phyloP scores from a whole-genome alignment of 2,888 invertebrate species.

The Sycophila texana region DNA sequence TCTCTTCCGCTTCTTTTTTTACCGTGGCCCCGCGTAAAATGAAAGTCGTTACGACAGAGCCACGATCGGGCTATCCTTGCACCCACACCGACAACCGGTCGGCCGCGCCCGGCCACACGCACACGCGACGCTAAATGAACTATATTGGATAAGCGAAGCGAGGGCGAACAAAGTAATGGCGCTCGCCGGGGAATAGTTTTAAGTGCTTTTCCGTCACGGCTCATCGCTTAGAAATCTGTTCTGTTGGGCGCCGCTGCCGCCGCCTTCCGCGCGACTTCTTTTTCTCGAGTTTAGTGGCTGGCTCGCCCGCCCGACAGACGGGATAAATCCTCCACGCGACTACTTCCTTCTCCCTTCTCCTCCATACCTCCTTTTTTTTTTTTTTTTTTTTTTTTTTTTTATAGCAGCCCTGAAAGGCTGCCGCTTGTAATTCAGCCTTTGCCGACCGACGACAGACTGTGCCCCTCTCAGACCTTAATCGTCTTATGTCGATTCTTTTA shows the following conservation, averaged over 20 bases:
- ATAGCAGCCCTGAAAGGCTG: background rate
- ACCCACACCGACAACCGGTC: conserved; percentile 29
- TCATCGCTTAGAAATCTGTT: conserved; percentile 61
- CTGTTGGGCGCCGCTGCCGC: conserved; percentile 1
- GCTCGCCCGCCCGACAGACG: background rate
- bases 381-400: background rate
- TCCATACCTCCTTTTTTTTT: too few relatives aligned
- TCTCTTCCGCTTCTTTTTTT: background rate
- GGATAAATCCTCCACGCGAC: conserved; percentile 4
- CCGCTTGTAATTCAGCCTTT: conserved; percentile 22
- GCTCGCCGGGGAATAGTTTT: conserved; percentile 59
- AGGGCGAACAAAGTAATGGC: conserved; percentile 55
- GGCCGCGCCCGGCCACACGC: too few relatives aligned
- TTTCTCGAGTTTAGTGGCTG: conserved; percentile 22
- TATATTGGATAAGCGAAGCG: conserved; percentile 59
- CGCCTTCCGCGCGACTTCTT: conserved; percentile 12
- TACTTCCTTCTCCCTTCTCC: too few relatives aligned
- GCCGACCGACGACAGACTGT: background rate
- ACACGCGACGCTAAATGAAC: conserved; percentile 59
- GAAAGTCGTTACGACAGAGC: conserved; percentile 48
- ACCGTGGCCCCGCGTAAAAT: conserved; percentile 11
- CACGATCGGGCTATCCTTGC: conserved; percentile 34
- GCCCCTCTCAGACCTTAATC: conserved; percentile 13
- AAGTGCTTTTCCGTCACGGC: conserved; percentile 63
- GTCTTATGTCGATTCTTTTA: conserved; percentile 19